Percentiles rank a stretch among this genome's conserved stretches.
phyloP scores from a whole-genome alignment of 2,113 vertebrate species.

The Pavo muticus region DNA sequence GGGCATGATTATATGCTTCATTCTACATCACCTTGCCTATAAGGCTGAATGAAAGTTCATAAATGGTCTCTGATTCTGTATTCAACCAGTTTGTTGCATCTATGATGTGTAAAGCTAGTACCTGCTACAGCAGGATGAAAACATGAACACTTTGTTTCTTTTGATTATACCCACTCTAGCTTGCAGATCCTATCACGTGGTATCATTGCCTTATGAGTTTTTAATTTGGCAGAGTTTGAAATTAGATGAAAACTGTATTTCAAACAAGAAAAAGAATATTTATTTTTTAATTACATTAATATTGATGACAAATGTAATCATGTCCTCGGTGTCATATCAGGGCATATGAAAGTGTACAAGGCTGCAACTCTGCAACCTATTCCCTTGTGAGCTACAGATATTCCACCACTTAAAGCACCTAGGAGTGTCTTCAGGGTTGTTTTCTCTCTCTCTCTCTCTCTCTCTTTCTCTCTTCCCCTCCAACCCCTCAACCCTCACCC shows the following conservation, averaged over 20 bases:
- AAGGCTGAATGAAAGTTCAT: neutral
- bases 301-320: neutral
- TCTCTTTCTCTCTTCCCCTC: no score
- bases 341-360: neutral
- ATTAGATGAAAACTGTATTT: neutral
- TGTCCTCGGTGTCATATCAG: neutral
- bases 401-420: no score
- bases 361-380: neutral
- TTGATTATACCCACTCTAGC: rapidly evolving
- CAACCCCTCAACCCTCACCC: no score
- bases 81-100: neutral
- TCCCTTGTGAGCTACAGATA: neutral
- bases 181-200: neutral
- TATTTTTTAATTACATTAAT: neutral
- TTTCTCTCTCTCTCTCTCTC: no score
- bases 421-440: no score
- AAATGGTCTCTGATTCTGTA: neutral
- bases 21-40: neutral
- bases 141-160: rapidly evolving
- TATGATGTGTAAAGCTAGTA: neutral
- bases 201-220: neutral
- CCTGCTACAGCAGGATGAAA: neutral
- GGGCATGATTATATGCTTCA: neutral
- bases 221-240: neutral
- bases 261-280: neutral